These are phyloP conservation scores for Drosophila anomelani DNA, from an alignment of 2,888 invertebrate species.

Conservation along the genomic window DNA sequence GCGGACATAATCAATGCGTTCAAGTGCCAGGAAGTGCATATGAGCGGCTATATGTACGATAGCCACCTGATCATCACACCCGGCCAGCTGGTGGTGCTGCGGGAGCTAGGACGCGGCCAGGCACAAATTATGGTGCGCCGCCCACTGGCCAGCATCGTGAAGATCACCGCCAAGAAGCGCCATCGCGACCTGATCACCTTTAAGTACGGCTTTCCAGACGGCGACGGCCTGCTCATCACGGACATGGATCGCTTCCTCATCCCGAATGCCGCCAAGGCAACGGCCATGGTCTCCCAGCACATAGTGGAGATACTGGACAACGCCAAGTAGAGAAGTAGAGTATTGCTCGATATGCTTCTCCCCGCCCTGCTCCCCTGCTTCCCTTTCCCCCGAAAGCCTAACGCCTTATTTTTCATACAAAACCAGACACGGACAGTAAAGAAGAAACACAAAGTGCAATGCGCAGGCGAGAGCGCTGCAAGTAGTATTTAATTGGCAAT, in stretches of 20 bases:
- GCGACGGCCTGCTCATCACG: slow-evolving; percentile 91
- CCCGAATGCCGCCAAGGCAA: slow-evolving; percentile 95
- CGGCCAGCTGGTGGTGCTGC: slow-evolving; percentile 93
- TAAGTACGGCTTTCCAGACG: slow-evolving; percentile 95
- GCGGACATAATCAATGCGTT: slow-evolving; percentile 94
- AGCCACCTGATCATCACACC: slow-evolving; percentile 94
- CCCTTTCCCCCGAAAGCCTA: not conserved
- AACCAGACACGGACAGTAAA: slow-evolving; percentile 28
- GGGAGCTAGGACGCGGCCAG: slow-evolving; percentile 90
- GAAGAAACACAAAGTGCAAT: slow-evolving; percentile 56
- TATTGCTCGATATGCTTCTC: slow-evolving; percentile 23
- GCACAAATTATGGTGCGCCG: slow-evolving; percentile 95
- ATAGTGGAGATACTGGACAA: slow-evolving; percentile 88
- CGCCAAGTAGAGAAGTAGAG: slow-evolving; percentile 70
- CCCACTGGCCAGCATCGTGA: slow-evolving; percentile 95
- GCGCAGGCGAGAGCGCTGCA: slow-evolving; percentile 26
- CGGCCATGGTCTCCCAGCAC: slow-evolving; percentile 94
- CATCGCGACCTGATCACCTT: slow-evolving; percentile 98
- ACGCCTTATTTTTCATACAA: slow-evolving; percentile 33
- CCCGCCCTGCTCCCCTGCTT: slow-evolving; percentile 3
- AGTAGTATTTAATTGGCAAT: slow-evolving; percentile 63
- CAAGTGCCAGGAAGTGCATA: slow-evolving; percentile 95
- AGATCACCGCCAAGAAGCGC: slow-evolving; percentile 98
- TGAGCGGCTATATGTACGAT: slow-evolving; percentile 94
- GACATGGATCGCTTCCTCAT: slow-evolving; percentile 97